Conservation (phyloP, 1,140 invertebrate species). For the Rhagoletis zephyria region DNA sequence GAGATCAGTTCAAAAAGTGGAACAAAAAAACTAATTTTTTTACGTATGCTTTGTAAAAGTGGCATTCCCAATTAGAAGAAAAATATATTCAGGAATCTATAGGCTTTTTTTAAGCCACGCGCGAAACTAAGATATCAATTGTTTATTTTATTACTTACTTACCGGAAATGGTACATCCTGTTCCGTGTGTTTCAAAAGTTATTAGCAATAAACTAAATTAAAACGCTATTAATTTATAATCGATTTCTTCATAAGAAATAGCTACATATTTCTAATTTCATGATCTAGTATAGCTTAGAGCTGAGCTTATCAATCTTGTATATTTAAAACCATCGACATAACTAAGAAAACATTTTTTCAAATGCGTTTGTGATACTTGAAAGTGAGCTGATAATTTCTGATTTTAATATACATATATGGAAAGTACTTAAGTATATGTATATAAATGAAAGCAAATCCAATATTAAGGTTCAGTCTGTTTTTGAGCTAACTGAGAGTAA, state of each 20-base stretch:
- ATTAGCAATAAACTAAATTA: too few relatives aligned
- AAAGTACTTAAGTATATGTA: not conserved
- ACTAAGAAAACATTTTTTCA: not conserved
- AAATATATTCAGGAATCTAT: too few relatives aligned
- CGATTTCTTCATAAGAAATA: too few relatives aligned
- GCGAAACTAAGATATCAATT: too few relatives aligned
- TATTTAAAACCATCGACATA: not conserved
- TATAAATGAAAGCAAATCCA: not conserved
- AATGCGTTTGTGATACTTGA: not conserved
- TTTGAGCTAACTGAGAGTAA: constrained; percentile 28
- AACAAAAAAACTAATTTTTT: not conserved
- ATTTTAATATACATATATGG: not conserved
- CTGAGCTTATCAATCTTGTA: not conserved
- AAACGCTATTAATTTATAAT: too few relatives aligned
- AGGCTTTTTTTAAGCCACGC: too few relatives aligned
- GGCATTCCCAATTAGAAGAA: too few relatives aligned
- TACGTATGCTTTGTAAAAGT: too few relatives aligned
- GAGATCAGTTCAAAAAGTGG: not conserved
- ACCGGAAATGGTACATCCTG: too few relatives aligned
- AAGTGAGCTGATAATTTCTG: not conserved
- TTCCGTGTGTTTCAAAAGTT: too few relatives aligned
- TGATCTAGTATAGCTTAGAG: not conserved
- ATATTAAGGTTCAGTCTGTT: not conserved
- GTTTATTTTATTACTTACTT: too few relatives aligned
- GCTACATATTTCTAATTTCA: not conserved